Evolutionary conservation across 2,888 invertebrate genomes (phyloP).

Genomic region (Protodeltote pygarga): DNA sequence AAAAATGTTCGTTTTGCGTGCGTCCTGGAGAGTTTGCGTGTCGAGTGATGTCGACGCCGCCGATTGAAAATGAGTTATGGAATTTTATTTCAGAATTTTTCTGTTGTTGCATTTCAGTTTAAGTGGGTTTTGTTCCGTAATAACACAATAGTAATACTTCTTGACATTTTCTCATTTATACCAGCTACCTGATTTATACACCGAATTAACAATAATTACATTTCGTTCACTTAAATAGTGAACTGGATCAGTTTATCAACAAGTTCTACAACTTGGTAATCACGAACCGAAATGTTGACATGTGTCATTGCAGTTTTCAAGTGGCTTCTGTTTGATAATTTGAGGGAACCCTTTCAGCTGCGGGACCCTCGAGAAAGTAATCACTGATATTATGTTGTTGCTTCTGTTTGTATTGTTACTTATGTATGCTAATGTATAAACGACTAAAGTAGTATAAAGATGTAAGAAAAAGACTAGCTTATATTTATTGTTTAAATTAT

Average conservation of each 20-base stretch:
- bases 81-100: slow-evolving; percentile 70
- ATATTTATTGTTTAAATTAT: no score
- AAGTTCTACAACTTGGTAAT: slow-evolving; percentile 50
- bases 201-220: no score
- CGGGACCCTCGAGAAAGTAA: slow-evolving; percentile 63
- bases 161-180: slow-evolving; percentile 8
- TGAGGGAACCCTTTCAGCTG: slow-evolving; percentile 73
- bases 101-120: slow-evolving; percentile 64
- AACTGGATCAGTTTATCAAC: slow-evolving; percentile 17
- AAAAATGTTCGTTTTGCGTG: slow-evolving; percentile 87
- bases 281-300: slow-evolving; percentile 70
- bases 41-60: slow-evolving; percentile 77
- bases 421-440: slow-evolving; percentile 26
- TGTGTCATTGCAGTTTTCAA: slow-evolving; percentile 84
- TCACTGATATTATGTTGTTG: slow-evolving; percentile 71
- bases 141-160: slow-evolving; percentile 14
- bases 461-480: no score
- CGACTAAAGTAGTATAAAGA: slow-evolving; percentile 3
- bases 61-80: slow-evolving; percentile 82
- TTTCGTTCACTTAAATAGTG: no score
- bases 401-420: slow-evolving; percentile 59
- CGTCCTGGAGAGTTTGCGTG: slow-evolving; percentile 83
- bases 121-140: slow-evolving; percentile 62
- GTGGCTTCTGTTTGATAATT: slow-evolving; percentile 80
- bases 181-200: background rate